These are phyloP conservation scores for Trichopria drosophilae DNA, from an alignment of 2,888 invertebrate species.

Conservation along the genomic window DNA sequence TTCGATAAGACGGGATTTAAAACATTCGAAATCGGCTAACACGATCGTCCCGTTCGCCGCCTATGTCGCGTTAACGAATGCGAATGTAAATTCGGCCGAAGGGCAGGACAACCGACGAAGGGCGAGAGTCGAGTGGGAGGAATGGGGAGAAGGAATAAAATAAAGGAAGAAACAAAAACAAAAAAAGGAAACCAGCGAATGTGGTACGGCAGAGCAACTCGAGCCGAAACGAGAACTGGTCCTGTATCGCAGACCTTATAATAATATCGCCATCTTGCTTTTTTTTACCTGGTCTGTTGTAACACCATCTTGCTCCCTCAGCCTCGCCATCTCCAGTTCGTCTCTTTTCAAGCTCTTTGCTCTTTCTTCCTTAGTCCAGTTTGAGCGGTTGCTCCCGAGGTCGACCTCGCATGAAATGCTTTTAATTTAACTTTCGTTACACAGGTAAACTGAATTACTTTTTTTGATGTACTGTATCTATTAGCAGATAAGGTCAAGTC, in stretches of 20 bases:
- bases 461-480: no score
- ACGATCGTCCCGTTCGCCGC: conserved; percentile 10
- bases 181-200: conserved; percentile 21
- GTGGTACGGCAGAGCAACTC: conserved; percentile 20
- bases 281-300: conserved; percentile 25
- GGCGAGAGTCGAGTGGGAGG: conserved; percentile 30
- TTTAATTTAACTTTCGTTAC: no score
- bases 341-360: conserved; percentile 25
- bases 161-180: conserved; percentile 14
- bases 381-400: not conserved
- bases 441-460: no score
- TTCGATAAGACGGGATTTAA: no score
- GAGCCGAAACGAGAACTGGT: conserved; percentile 36
- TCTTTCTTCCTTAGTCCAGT: conserved; percentile 8
- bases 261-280: conserved; percentile 38
- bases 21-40: not conserved
- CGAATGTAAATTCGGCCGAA: conserved; percentile 34
- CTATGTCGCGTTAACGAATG: conserved; percentile 38
- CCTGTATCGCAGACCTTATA: conserved; percentile 37
- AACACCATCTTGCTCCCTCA: conserved; percentile 28
- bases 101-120: conserved; percentile 20
- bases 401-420: conserved; percentile 16
- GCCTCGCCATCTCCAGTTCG: conserved; percentile 21
- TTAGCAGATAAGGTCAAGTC: no score
- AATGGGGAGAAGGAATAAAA: conserved; percentile 10